Percentiles rank a stretch among this genome's conserved stretches.
phyloP scores from a whole-genome alignment of 2,113 vertebrate species.

The Anoura caudifer region DNA sequence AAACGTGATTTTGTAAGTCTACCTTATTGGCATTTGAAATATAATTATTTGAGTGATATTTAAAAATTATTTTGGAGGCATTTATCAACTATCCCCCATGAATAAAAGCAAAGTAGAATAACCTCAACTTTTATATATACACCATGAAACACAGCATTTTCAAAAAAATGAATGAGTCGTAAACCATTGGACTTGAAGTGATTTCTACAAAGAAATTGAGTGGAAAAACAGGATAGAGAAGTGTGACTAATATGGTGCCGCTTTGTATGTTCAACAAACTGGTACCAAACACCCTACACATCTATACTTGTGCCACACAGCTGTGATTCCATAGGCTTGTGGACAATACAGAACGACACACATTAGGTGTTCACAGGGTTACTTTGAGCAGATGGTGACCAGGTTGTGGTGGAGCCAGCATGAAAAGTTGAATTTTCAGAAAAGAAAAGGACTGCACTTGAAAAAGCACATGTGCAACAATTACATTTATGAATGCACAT shows the following conservation, averaged over 20 bases:
- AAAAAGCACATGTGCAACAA: neutral
- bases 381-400: neutral
- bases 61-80: conserved; percentile 61
- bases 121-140: conserved; percentile 62
- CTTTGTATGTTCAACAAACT: neutral
- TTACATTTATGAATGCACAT: neutral
- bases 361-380: neutral
- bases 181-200: neutral
- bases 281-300: neutral
- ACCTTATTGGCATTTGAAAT: conserved; percentile 56
- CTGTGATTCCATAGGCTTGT: neutral
- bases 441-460: neutral
- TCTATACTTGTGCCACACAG: neutral
- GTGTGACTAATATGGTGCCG: neutral
- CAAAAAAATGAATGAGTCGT: neutral
- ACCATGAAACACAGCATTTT: neutral
- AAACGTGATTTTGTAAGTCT: neutral
- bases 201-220: neutral
- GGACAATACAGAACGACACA: neutral
- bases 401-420: neutral
- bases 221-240: neutral
- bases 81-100: conserved; percentile 65
- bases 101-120: conserved; percentile 67
- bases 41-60: conserved; percentile 59
- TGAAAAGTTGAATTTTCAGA: neutral